Base-by-base conservation (phyloP, 2,113 vertebrate genomes). In the Pomatorhinus ruficollis region DNA sequence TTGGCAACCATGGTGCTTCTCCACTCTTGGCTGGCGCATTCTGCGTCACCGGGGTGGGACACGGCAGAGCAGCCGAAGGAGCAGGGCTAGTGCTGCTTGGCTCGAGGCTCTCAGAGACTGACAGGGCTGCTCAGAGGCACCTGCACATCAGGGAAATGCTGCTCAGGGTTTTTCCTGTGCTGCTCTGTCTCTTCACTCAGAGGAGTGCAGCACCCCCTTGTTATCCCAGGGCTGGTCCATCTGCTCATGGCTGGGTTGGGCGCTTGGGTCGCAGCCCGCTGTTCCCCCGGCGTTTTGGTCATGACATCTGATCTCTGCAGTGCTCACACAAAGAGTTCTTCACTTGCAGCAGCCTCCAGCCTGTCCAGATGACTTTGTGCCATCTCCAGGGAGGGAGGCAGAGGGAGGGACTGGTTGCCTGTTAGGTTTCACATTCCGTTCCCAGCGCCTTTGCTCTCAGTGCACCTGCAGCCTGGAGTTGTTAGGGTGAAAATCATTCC, bases 1-100 rank as follows among this genome's bases (percentile, higher is more conserved):
- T 78, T 87, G 93, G 94, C 86, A 96, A 93, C 95, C 89, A 84
- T 45, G 84, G 12, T 91, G 71, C 89, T 81, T 53, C 77, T 94
- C 74, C 86, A 65, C 70, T 94, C 75, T 75, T 79, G 80, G 44
- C 40, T 61, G 75, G 86, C 0, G 15, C 64, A 9, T 90, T 92
- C 60, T 52, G 79, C 50, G 30, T 88, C 85, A 85, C 23, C 21
- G 30, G 57, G 57, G 44, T 82, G 75, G 75, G 94, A 97, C 74
- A 18, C 15, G 45, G 57, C 56, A 10, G 78, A 84, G 79, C 90
- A n/a, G 64, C 69, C 44, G 27, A 15, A 88, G 66, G 66, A 95
- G 40, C 47, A 66, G 78, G 50, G 11, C n/a, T 4, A 30, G 33
- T 2, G n/a, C 39, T 61, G 53, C 69, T 79, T 15, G 74, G 78